Percentiles rank a stretch among this genome's conserved stretches.
phyloP scores from a whole-genome alignment of 2,888 invertebrate species.

The Brachyptera putata region DNA sequence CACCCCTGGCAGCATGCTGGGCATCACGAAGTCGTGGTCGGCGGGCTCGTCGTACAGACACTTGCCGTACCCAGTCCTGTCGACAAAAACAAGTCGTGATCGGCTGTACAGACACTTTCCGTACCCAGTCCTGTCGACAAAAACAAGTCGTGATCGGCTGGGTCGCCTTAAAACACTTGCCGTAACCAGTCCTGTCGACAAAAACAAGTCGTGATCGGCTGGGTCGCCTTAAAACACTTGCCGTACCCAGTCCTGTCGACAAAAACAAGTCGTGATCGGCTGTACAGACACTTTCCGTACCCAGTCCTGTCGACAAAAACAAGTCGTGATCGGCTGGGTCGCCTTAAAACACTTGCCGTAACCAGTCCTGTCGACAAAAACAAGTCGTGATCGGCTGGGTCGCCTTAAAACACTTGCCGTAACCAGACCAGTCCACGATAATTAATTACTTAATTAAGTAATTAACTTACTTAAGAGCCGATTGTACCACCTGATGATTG shows the following conservation, averaged over 20 bases:
- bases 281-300: conserved; percentile 60
- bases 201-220: background rate
- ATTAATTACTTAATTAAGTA: too few relatives aligned
- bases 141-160: conserved; percentile 53
- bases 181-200: conserved; percentile 56
- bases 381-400: conserved; percentile 52
- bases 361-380: too few relatives aligned
- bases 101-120: too few relatives aligned
- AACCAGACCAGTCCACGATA: conserved; percentile 50
- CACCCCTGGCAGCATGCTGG: conserved; percentile 58
- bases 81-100: conserved; percentile 32
- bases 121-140: too few relatives aligned
- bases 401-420: conserved; percentile 64
- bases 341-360: too few relatives aligned
- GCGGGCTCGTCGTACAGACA: conserved; percentile 61
- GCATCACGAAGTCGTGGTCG: conserved; percentile 52
- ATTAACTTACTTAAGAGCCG: too few relatives aligned
- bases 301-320: conserved; percentile 49
- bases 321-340: too few relatives aligned
- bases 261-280: conserved; percentile 52
- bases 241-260: too few relatives aligned
- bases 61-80: conserved; percentile 59
- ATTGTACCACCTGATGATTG: too few relatives aligned
- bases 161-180: conserved; percentile 61
- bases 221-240: too few relatives aligned